These are phyloP conservation scores for Carettochelys insculpta DNA, from an alignment of 2,113 vertebrate genomes.

Conservation along the genomic window DNA sequence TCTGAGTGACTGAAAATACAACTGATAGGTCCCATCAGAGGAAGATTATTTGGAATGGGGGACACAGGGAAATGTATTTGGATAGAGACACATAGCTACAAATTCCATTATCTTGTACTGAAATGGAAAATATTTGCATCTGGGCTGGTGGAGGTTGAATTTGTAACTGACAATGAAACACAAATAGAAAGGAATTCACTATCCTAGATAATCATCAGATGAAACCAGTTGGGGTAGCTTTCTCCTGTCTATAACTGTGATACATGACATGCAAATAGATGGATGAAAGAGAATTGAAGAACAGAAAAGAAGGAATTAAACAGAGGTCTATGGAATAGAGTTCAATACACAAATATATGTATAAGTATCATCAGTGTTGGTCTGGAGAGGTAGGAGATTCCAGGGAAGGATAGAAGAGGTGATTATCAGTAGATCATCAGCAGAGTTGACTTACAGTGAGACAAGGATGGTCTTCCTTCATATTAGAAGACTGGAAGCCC, in stretches of 20 bases:
- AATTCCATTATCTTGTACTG: not conserved
- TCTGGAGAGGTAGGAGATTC: not conserved
- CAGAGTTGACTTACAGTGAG: not conserved
- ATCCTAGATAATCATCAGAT: not conserved
- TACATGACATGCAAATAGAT: not conserved
- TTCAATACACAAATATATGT: not conserved
- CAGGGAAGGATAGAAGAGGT: not conserved
- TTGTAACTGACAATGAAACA: not conserved
- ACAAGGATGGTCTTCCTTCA: not conserved
- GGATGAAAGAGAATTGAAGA: not conserved
- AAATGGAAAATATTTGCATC: not conserved
- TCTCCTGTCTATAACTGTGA: not conserved
- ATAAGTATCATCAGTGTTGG: not conserved
- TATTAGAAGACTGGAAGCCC: not conserved
- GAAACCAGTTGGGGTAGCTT: not conserved
- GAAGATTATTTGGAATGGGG: not conserved
- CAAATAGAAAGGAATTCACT: rapidly evolving
- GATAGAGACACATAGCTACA: not conserved
- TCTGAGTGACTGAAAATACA: not conserved
- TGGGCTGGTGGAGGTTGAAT: not conserved
- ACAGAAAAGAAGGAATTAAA: not conserved
- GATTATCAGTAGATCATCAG: not conserved
- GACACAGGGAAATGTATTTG: not conserved
- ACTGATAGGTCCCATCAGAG: rapidly evolving
- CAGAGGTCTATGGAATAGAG: not conserved